Evolutionary conservation across 2,797 vertebrate genomes (phyloP).

Genomic region (Limnodromus scolopaceus): DNA sequence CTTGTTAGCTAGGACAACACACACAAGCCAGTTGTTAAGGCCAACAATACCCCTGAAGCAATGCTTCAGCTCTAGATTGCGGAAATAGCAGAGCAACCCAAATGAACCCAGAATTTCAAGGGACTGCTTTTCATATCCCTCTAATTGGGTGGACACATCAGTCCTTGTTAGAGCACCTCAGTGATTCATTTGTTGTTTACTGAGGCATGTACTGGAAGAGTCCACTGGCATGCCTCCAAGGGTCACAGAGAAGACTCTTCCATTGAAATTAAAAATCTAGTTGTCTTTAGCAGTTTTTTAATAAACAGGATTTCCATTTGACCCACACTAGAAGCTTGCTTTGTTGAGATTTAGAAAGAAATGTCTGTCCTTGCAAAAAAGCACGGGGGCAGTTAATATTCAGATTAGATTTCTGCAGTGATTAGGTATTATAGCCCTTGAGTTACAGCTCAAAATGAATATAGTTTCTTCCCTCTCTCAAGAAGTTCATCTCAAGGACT

Average conservation of each 20-base stretch:
- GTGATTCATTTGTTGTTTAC: constrained; percentile 65
- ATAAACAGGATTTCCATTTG: constrained; percentile 44
- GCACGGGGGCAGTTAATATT: neutral
- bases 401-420: neutral
- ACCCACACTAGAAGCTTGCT: constrained; percentile 25
- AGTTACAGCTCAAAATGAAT: neutral
- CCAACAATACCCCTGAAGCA: neutral
- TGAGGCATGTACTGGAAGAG: constrained; percentile 53
- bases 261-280: constrained; percentile 67
- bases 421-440: neutral
- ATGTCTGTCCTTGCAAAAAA: constrained; percentile 6
- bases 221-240: constrained; percentile 57
- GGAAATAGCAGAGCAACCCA: constrained; percentile 15
- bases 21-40: neutral
- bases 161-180: constrained; percentile 66
- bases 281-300: constrained; percentile 54
- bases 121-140: constrained; percentile 28
- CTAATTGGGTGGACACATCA: constrained; percentile 65
- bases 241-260: constrained; percentile 50
- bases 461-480: neutral
- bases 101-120: constrained; percentile 60
- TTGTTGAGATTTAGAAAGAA: constrained; percentile 27
- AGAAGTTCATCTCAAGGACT: neutral
- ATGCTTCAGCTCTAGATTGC: neutral
- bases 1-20: neutral